Base-by-base conservation (phyloP, 2,888 invertebrate species). In the Morpho achilles region DNA sequence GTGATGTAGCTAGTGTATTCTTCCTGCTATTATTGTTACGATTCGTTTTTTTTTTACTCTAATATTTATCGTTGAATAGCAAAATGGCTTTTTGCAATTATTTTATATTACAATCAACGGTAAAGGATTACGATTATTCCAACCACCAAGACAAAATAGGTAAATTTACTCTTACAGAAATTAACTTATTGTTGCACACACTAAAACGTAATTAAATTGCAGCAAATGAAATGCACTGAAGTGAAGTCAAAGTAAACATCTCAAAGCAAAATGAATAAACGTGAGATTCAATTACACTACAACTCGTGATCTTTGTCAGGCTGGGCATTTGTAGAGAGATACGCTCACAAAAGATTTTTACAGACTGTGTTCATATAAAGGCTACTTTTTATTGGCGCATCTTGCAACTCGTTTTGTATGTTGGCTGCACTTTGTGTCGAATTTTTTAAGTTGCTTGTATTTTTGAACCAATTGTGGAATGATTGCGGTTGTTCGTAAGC, bases 311-410 rank as follows among this genome's bases (percentile, higher is more conserved):
- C 42, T 49, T 46, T 41, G 7, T 8, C 10, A 43, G 39, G 16
- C 44, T 32, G 39, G 51, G 8, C 32, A 40, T 32, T 41, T 22
- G 42, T 53, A 53, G 54, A 50, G 50, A 46, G 46, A 59, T 50
- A 43, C 41, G 46, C 23, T 50, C 8, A 39, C 42, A 45, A 54
- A 50, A 46, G 16, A 16, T 41, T 45, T 50, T 41, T 50, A 54
- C 45, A 54, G 54, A 59, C 45, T 32, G 46, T 46, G 53, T 50
- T 50, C 54, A 41, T 46, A 50, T 47, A 16, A 46, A 54, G 41
- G 54, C 40, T 43, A 39, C 50, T 51, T 58, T 59, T 54, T 50
- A 50, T 59, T 54, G 50, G 42, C 41, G 7, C 16, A 41, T 39
- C 53, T 57, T 59, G 45, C 10, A 41, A 42, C 41, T 49, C 49